These are phyloP conservation scores for Philaethria dido DNA, from an alignment of 2,888 invertebrate genomes.

Conservation along the genomic window DNA sequence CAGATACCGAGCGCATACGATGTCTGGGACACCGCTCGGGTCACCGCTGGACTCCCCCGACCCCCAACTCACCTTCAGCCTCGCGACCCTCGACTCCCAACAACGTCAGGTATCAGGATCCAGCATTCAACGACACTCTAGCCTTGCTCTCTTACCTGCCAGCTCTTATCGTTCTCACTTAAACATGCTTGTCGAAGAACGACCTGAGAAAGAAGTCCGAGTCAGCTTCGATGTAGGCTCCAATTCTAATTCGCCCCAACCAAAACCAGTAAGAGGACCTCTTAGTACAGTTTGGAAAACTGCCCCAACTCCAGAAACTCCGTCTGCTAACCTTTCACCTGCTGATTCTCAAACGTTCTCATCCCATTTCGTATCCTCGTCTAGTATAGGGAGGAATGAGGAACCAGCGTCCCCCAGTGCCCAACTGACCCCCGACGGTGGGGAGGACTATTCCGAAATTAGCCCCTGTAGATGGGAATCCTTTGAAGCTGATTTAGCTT, in stretches of 20 bases:
- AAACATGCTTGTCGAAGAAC: constrained; percentile 78
- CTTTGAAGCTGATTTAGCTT: constrained; percentile 84
- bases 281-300: constrained; percentile 76
- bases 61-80: constrained; percentile 86
- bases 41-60: constrained; percentile 94
- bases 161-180: constrained; percentile 79
- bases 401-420: constrained; percentile 83
- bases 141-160: constrained; percentile 75
- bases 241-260: constrained; percentile 64
- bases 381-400: constrained; percentile 76
- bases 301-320: constrained; percentile 86
- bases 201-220: constrained; percentile 75
- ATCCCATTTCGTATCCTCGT: constrained; percentile 84
- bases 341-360: constrained; percentile 85
- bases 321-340: constrained; percentile 86
- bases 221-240: constrained; percentile 76
- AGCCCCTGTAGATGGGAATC: constrained; percentile 86
- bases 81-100: constrained; percentile 84
- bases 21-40: constrained; percentile 90
- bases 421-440: constrained; percentile 83
- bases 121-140: constrained; percentile 77
- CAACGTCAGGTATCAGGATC: constrained; percentile 86
- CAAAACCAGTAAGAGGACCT: constrained; percentile 72
- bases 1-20: constrained; percentile 93
- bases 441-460: constrained; percentile 69